Base-by-base conservation (phyloP, 2,797 vertebrate genomes). In the Sandelia bainsii region DNA sequence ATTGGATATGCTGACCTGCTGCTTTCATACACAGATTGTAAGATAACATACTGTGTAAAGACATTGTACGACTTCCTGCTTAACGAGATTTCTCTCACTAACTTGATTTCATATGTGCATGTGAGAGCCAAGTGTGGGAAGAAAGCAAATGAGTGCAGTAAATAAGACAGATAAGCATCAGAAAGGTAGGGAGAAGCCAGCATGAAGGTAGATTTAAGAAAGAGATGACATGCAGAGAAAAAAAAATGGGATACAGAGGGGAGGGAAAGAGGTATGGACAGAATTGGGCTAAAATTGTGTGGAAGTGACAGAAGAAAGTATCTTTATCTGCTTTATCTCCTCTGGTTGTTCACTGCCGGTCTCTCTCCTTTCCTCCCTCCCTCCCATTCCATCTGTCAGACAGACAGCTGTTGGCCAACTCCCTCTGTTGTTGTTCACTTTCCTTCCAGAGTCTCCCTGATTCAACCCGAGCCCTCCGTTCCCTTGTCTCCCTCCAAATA, bases 251-350 rank as follows among this genome's bases (percentile, higher is more conserved):
- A 32, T 49, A 64, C 42, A 23, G 37, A 20, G 16, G 22, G 37
- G 39, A 45, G 32, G 5, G 37, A 13, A 9, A 59, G 62, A 69
- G 52, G 54, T 29, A 44, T 61, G 62, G 42, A 40, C 20, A 42
- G 54, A 49, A 49, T 8, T 45, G 22, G 56, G 46, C 17, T 53
- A 59, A 62, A 69, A 46, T 71, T 34, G 67, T 32, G 60, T 40
- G 44, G 62, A 57, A 64, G 66, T 61, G 19, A 62, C 50, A 32
- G 49, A 58, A 27, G 72, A 68, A 72, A 49, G 69, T 78, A 65
- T 90, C 69, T 79, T 90, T 90, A 91, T 90, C 91, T 88, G 72
- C 83, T 85, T 87, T 78, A 87, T 89, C 86, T 86, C 84, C 82
- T 80, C 80, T 29, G 75, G 88, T 83, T 81, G 69, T 73, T 72